Conservation (phyloP, 2,888 invertebrate genomes). For the Cheilosia pagana region DNA sequence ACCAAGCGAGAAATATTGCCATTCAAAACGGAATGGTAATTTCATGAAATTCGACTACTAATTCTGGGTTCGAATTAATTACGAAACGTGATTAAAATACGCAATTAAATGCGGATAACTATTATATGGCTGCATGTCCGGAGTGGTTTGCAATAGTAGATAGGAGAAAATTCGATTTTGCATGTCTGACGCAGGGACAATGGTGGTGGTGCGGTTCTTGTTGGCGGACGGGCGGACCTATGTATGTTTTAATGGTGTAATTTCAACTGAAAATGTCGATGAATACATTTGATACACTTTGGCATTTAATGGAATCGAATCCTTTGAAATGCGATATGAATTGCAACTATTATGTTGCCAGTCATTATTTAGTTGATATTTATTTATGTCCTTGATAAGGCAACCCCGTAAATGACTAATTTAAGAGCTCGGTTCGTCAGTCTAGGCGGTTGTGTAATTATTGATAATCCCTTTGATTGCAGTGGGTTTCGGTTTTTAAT, state of each 20-base stretch:
- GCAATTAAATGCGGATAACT: slow-evolving; percentile 41
- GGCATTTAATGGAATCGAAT: background rate
- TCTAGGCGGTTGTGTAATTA: too few relatives aligned
- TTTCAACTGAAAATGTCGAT: slow-evolving; percentile 2
- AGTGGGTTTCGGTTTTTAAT: too few relatives aligned
- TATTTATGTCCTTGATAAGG: too few relatives aligned
- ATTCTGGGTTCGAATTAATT: slow-evolving; percentile 44
- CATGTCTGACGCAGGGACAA: background rate
- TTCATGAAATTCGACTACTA: slow-evolving; percentile 29
- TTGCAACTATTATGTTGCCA: background rate
- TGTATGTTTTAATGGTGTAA: slow-evolving; percentile 20
- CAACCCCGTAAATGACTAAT: too few relatives aligned
- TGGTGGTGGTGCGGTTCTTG: background rate
- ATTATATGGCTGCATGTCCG: slow-evolving; percentile 1
- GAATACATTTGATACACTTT: slow-evolving; percentile 14
- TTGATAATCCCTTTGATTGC: too few relatives aligned
- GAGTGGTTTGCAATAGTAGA: background rate
- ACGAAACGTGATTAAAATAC: slow-evolving; percentile 53
- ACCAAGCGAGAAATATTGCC: background rate
- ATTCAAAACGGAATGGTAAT: slow-evolving; percentile 17
- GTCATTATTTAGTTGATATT: too few relatives aligned
- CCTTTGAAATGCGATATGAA: slow-evolving; percentile 4
- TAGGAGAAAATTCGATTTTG: slow-evolving; percentile 8
- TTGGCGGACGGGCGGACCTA: background rate
- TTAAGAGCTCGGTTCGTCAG: too few relatives aligned